Base-by-base conservation (phyloP, 30 jellyfish, hydroid and myxozoan genomes). In the Hydra vulgaris region DNA sequence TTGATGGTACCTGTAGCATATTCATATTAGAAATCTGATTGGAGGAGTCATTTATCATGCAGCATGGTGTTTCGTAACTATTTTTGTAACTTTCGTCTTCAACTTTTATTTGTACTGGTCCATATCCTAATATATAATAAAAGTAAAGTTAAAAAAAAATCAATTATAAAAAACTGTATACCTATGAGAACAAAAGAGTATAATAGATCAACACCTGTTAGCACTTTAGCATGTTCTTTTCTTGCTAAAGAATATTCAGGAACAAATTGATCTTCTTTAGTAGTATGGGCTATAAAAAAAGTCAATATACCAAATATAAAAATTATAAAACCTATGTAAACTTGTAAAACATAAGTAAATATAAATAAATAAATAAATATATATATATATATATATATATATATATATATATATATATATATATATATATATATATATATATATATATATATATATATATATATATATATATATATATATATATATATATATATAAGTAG, bases 201-300 rank as follows among this genome's bases (percentile, higher is more conserved):
- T 40, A 5, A 3, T 40, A 40, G 61, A 40, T 3, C 15, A n/a
- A 5, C 21, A 75, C 83, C 83, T 78, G 85, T 78, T 78, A 53
- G 76, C 21, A 78, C 80, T 23, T 78, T 78, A 15, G 54, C 21
- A 7, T 54, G 0, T 27, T 21, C 77, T 18, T 18, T 54, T 23
- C 56, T 26, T 52, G 76, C 54, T 16, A 40, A 21, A 0, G 74
- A 83, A 8, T 78, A 87, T 66, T 85, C 94, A 0, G 97, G 97
- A 20, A 85, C 97, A 73, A 84, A 90, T 74, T 90, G 97, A 23
- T 90, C 97, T 18, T 89, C 96, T 74, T 89, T 89, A 53, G 78
- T 74, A 7, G 96, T 75, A 77, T 75, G 83, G 23, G 71, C 83
- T 75, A 23, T 25, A 75, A 73, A 40, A 40, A 40, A 40, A 40